Evolutionary conservation across 2,797 vertebrate species (phyloP).

Genomic region (Vireo griseus): DNA sequence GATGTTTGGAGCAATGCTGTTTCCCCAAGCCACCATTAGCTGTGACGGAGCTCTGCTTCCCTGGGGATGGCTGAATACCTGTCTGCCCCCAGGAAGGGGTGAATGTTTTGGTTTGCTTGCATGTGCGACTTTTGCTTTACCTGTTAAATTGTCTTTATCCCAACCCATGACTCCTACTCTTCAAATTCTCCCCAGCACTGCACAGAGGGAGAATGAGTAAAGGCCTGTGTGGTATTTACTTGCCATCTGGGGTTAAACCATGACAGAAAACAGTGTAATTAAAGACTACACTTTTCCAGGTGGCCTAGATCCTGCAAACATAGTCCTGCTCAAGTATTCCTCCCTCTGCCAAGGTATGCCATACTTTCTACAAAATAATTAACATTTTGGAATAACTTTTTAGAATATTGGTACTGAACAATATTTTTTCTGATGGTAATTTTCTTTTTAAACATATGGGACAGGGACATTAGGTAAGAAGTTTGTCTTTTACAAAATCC

Average conservation of each 20-base stretch:
- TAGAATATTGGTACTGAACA: background rate
- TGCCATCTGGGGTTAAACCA: background rate
- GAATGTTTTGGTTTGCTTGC: background rate
- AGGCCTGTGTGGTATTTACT: background rate
- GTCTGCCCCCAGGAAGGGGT: background rate
- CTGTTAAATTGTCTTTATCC: background rate
- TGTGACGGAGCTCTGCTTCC: background rate
- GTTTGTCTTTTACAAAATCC: background rate
- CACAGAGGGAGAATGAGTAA: background rate
- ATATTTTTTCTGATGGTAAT: background rate
- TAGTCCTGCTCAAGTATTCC: background rate
- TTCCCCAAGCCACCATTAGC: background rate
- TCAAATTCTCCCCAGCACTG: rapidly evolving
- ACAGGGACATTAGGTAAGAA: background rate
- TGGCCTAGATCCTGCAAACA: background rate
- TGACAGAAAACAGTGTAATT: background rate
- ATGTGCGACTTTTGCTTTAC: background rate
- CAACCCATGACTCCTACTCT: background rate
- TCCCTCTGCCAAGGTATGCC: background rate
- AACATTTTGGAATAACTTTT: background rate
- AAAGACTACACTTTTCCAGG: background rate
- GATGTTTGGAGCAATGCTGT: background rate
- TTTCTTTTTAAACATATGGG: background rate
- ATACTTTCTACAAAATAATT: background rate
- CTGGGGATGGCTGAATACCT: background rate